A percentile compares a stretch with the other conserved stretches of the same genome.
Evolutionary conservation across 1,140 invertebrate genomes (phyloP).

Genomic region (Probaryconus sp.): DNA sequence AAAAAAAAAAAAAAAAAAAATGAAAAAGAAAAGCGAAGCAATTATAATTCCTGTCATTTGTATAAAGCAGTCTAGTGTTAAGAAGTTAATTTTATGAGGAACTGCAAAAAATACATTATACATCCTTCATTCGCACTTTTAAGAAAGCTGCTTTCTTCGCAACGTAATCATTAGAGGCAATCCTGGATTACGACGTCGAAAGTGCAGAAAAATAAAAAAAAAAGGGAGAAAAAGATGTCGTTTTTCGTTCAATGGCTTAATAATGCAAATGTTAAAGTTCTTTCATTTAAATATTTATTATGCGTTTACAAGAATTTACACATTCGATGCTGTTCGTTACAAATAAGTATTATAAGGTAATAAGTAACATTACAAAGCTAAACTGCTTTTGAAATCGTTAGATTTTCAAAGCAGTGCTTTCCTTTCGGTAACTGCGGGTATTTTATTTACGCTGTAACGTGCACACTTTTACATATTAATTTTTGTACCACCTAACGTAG

Average conservation of each 20-base stretch:
- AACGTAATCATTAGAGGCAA: slow-evolving; percentile 30
- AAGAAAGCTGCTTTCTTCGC: slow-evolving; percentile 32
- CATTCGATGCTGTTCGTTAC: too few relatives aligned
- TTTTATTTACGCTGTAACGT: too few relatives aligned
- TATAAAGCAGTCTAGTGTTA: slow-evolving; percentile 11
- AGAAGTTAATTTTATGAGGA: slow-evolving; percentile 21
- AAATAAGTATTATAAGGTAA: slow-evolving; percentile 1
- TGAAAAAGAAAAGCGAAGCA: slow-evolving; percentile 4
- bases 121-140: slow-evolving; percentile 19
- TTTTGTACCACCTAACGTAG: too few relatives aligned
- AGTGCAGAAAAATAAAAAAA: slow-evolving; percentile 9
- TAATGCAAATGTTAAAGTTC: slow-evolving; percentile 19
- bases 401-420: too few relatives aligned
- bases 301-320: too few relatives aligned
- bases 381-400: too few relatives aligned
- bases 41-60: slow-evolving; percentile 1
- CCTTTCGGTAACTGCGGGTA: too few relatives aligned
- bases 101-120: slow-evolving; percentile 25
- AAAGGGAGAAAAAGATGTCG: slow-evolving; percentile 5
- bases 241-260: slow-evolving; percentile 18
- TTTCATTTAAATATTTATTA: slow-evolving; percentile 26
- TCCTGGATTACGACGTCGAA: slow-evolving; percentile 24
- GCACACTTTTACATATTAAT: too few relatives aligned
- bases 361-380: too few relatives aligned
- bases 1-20: slow-evolving; percentile 7